Evolutionary conservation across 2,888 invertebrate genomes (phyloP).

Genomic region (Drosophila tripunctata): DNA sequence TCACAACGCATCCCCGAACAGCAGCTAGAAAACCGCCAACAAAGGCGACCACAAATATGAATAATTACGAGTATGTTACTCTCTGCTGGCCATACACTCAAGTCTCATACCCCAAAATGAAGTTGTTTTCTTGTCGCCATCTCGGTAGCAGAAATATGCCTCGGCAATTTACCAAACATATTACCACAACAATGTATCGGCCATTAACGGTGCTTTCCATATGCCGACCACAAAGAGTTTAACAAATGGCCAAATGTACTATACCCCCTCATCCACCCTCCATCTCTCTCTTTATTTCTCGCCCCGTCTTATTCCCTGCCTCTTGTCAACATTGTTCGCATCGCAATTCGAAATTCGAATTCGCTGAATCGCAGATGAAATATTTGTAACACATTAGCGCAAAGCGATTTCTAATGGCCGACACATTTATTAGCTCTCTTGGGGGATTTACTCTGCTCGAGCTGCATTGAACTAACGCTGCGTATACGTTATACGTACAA

Average conservation of each 20-base stretch:
- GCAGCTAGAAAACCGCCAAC: slow-evolving; percentile 11
- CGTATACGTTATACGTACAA: slow-evolving; percentile 10
- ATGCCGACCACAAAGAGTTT: slow-evolving; percentile 44
- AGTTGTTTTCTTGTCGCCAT: slow-evolving; percentile 57
- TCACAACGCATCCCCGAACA: slow-evolving; percentile 58
- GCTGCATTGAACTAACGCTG: neutral
- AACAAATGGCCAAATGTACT: slow-evolving; percentile 43
- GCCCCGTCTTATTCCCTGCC: neutral
- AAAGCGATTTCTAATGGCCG: slow-evolving; percentile 74
- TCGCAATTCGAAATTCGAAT: slow-evolving; percentile 32
- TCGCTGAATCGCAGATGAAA: slow-evolving; percentile 55
- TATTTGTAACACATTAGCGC: slow-evolving; percentile 77
- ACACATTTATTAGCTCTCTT: slow-evolving; percentile 58
- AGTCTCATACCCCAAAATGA: slow-evolving; percentile 50
- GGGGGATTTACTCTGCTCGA: slow-evolving; percentile 45
- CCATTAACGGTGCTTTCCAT: slow-evolving; percentile 74
- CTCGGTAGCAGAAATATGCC: slow-evolving; percentile 60
- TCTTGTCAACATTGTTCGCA: slow-evolving; percentile 45
- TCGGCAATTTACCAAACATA: slow-evolving; percentile 72
- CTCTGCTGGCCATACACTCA: slow-evolving; percentile 39
- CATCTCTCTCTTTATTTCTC: neutral
- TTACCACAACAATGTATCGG: slow-evolving; percentile 74
- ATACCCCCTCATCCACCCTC: slow-evolving; percentile 5
- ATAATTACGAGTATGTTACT: slow-evolving; percentile 69
- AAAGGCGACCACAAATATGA: slow-evolving; percentile 72